Conservation (phyloP, 2,113 vertebrate species). For the Myodes glareolus region DNA sequence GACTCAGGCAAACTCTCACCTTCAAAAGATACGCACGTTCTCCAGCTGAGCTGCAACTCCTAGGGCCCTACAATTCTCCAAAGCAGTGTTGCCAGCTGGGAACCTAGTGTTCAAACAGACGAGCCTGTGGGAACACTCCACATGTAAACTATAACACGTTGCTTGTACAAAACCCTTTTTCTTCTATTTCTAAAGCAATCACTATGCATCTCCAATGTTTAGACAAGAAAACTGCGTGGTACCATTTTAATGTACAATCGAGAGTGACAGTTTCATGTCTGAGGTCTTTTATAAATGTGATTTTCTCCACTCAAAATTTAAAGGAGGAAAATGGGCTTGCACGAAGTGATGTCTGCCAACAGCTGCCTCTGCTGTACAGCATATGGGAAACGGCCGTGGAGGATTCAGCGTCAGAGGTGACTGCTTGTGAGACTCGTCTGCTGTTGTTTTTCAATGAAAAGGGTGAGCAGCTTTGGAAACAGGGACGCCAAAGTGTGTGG, state of each 20-base stretch:
- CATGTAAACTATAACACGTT: neutral
- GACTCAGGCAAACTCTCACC: neutral
- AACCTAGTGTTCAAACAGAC: neutral
- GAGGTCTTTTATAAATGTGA: constrained; percentile 55
- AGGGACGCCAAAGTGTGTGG: constrained; percentile 17
- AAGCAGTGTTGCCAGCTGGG: neutral
- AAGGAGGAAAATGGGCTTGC: constrained; percentile 16
- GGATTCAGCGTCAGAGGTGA: constrained; percentile 60
- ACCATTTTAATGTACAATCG: constrained; percentile 37
- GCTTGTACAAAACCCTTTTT: neutral
- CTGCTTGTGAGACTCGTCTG: constrained; percentile 48
- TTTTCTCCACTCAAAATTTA: constrained; percentile 49
- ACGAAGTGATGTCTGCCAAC: neutral
- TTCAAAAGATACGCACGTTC: neutral
- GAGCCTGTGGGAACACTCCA: neutral
- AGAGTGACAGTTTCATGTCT: constrained; percentile 61
- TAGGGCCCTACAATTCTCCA: neutral
- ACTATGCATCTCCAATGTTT: neutral
- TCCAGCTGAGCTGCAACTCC: neutral
- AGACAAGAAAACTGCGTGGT: constrained; percentile 47
- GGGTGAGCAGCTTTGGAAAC: constrained; percentile 33
- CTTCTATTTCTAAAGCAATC: constrained; percentile 32
- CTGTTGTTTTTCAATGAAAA: constrained; percentile 70
- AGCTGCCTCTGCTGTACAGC: constrained; percentile 50
- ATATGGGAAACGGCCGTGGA: constrained; percentile 58